A percentile compares a stretch with the other conserved stretches of the same genome.
These are phyloP conservation scores for Excalfactoria chinensis DNA, from an alignment of 2,113 vertebrate genomes.

Conservation along the genomic window DNA sequence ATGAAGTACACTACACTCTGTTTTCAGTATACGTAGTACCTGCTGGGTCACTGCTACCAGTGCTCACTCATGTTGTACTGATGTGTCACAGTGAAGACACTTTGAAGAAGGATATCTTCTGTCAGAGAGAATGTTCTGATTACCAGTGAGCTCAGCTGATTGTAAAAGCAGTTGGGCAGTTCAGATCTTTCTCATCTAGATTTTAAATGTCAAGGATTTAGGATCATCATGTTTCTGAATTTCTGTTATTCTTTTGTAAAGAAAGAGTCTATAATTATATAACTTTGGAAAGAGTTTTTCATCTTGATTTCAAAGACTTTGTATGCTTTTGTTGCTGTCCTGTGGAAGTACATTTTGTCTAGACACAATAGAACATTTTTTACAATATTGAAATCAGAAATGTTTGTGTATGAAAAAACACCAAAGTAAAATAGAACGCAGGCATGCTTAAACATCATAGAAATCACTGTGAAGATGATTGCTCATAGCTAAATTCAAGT, in stretches of 20 bases:
- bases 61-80: not conserved
- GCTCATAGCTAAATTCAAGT: not conserved
- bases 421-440: not conserved
- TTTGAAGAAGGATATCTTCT: not conserved
- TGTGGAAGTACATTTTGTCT: not conserved
- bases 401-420: not conserved
- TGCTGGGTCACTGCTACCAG: not conserved
- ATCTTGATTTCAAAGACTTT: not conserved
- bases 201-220: not conserved
- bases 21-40: not conserved
- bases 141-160: not conserved
- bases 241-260: not conserved
- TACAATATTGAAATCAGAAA: not conserved
- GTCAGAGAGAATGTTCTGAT: not conserved
- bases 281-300: not conserved
- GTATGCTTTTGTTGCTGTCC: not conserved
- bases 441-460: not conserved
- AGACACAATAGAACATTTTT: not conserved
- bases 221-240: not conserved
- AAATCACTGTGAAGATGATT: not conserved
- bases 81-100: not conserved
- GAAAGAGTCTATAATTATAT: too few species aligned
- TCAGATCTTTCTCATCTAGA: not conserved
- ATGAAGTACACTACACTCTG: not conserved
- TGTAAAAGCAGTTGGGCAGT: not conserved